Conservation (phyloP, 2,113 vertebrate genomes). For the Cynopterus brachyotis region DNA sequence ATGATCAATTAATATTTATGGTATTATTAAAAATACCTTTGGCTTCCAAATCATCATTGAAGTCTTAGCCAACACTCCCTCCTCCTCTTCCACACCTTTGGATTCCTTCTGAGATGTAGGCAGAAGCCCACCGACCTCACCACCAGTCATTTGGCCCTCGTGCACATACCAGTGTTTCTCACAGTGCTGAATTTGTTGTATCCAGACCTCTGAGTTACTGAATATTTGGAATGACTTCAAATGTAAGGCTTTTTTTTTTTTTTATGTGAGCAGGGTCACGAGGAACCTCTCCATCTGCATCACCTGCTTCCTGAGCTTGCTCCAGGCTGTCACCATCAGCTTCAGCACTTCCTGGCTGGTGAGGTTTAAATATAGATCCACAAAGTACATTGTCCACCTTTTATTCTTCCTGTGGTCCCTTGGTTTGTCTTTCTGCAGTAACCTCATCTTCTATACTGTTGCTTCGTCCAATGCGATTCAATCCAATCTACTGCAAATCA, state of each 20-base stretch:
- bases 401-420: background rate
- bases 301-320: background rate
- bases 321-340: background rate
- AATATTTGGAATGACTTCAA: background rate
- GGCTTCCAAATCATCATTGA: too few relatives aligned
- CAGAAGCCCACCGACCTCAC: too few relatives aligned
- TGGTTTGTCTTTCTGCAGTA: background rate
- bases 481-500: too few relatives aligned
- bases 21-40: too few relatives aligned
- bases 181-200: too few relatives aligned
- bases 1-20: too few relatives aligned
- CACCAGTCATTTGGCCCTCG: too few relatives aligned
- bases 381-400: background rate
- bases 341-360: background rate
- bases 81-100: too few relatives aligned
- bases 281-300: background rate
- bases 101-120: too few relatives aligned
- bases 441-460: background rate
- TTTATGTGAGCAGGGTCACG: background rate
- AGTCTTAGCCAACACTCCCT: too few relatives aligned
- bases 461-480: background rate
- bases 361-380: background rate
- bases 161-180: too few relatives aligned
- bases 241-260: background rate
- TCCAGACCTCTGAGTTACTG: background rate